Percentiles rank a stretch among this genome's conserved stretches.
These are phyloP conservation scores for Melinopterus prodromus DNA, from an alignment of 2,888 invertebrate species.

Conservation along the genomic window DNA sequence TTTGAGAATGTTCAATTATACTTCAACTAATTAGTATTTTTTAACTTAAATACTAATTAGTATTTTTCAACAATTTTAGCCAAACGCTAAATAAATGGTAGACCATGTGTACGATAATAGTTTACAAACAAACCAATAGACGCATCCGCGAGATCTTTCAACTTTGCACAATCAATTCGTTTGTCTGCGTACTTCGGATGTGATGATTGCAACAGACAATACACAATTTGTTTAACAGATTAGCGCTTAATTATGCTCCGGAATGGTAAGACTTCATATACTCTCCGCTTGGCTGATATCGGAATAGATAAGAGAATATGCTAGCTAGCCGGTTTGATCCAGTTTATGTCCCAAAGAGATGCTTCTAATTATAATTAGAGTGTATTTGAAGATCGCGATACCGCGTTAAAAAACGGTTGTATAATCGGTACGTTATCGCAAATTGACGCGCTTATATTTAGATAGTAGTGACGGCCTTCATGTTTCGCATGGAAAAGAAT, in stretches of 20 bases:
- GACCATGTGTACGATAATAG: background rate
- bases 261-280: background rate
- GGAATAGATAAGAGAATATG: background rate
- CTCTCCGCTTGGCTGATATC: background rate
- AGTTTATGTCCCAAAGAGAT: background rate
- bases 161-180: background rate
- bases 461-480: background rate
- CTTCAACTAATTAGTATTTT: background rate
- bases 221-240: background rate
- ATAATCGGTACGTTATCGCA: background rate
- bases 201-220: background rate
- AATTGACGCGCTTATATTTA: constrained; percentile 4
- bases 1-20: too few species aligned
- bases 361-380: background rate
- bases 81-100: background rate
- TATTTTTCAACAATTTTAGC: background rate
- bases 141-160: background rate
- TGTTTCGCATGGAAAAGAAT: background rate
- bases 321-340: background rate
- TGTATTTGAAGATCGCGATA: background rate
- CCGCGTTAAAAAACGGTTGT: background rate
- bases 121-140: background rate
- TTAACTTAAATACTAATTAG: too few species aligned
- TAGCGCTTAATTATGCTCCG: background rate
- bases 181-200: background rate